These are phyloP conservation scores for Meleagris gallopavo DNA, from an alignment of 2,113 vertebrate genomes.

Conservation along the genomic window DNA sequence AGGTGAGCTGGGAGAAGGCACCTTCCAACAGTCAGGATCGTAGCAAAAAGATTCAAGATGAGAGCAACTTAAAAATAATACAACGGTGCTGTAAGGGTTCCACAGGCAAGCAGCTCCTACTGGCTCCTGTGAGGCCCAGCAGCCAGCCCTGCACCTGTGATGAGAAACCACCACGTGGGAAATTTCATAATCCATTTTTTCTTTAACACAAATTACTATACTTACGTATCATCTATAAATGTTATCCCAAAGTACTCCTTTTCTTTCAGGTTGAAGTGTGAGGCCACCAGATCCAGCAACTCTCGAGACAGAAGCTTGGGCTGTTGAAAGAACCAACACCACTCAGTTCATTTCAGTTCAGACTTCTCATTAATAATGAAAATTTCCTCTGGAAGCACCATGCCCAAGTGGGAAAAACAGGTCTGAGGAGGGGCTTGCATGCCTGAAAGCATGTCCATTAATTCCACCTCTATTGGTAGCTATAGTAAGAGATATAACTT, in stretches of 20 bases:
- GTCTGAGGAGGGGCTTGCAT: fast-evolving
- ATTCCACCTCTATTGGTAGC: neutral
- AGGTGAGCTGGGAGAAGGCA: neutral
- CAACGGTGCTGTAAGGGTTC: neutral
- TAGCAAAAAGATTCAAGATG: neutral
- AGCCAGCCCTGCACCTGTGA: neutral
- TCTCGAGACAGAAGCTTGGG: slow-evolving; percentile 95
- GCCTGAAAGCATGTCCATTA: fast-evolving
- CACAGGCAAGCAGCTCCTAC: fast-evolving
- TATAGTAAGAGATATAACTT: neutral
- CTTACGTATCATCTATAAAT: slow-evolving; percentile 93
- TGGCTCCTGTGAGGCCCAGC: neutral
- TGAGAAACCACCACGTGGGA: neutral
- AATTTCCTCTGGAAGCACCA: neutral
- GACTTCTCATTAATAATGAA: neutral
- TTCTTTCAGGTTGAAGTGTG: slow-evolving; percentile 97
- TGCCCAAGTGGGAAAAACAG: neutral
- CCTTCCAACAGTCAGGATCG: neutral
- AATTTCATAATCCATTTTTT: neutral
- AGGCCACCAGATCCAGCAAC: slow-evolving; percentile 93
- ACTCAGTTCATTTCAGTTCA: neutral
- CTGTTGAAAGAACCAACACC: slow-evolving; percentile 71
- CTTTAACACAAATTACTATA: slow-evolving; percentile 22
- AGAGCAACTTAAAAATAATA: neutral
- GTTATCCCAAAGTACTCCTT: slow-evolving; percentile 98